Evolutionary conservation across 2,888 invertebrate species (phyloP), one percentile per base, ranked within the genome.

Genomic region (Ceriagrion tenellum): DNA sequence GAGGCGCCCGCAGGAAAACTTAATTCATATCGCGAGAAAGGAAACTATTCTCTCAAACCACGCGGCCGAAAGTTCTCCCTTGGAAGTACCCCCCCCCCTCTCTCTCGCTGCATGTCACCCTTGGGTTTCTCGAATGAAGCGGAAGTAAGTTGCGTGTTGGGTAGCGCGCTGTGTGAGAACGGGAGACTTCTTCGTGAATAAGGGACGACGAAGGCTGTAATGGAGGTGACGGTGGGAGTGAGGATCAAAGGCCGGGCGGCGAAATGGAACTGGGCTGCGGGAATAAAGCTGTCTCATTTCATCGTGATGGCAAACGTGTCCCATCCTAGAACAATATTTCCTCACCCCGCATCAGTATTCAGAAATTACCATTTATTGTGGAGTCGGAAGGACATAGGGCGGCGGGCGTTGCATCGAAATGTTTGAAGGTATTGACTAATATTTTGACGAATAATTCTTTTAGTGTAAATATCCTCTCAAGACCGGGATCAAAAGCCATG

Each of bases 71-170:
- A 89, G 47, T 89, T 89, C 89, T 89, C 81, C 81, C 30, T 20
- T 89, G 59, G 18, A 59, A 47, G 89, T 55, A 47, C 12, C 59
- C 13, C 59, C 12, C 20, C 13, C 18, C 12, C 59, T 59, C 59
- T 59, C 59, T n/a, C 88, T 6, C 59, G 91, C 63, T 63, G 56
- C 56, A 91, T 90, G 63, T 93, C 93, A 47, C 93, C n/a, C 69
- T 23, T 59, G 59, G 63, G 56, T 91, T 91, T 59, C 69, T 35
- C 93, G 47, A 69, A 93, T 69, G 93, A 93, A 74, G 74, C 69
- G 93, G 69, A 93, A 93, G 91, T 63, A 63, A 59, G 93, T 93
- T 69, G 93, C 69, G 93, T 47, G 56, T 91, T 35, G 59, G 69
- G 26, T 18, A 47, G 93, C 40, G 55, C 26, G 69, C 47, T 26